Percentiles rank a stretch among this genome's conserved stretches.
These are phyloP conservation scores for Pantherophis vulpinus DNA, from an alignment of 2,797 vertebrate genomes.

Conservation along the genomic window DNA sequence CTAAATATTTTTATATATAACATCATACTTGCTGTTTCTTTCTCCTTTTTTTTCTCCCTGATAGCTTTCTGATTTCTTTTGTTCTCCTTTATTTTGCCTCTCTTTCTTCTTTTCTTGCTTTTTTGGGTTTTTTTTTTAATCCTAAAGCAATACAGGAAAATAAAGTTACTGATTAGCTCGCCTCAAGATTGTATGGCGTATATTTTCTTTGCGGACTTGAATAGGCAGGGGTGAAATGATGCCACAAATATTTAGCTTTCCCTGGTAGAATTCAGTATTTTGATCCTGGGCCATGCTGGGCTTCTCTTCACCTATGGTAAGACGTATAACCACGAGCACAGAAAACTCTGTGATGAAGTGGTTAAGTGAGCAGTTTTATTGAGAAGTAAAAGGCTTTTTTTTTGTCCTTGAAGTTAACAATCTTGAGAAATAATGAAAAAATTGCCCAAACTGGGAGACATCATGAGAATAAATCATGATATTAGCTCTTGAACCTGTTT, in stretches of 20 bases:
- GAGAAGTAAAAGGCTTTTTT: conserved; percentile 23
- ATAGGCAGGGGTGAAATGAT: background rate
- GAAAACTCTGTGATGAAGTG: conserved; percentile 11
- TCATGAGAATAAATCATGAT: conserved; percentile 33
- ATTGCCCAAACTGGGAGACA: conserved; percentile 40
- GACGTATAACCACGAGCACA: conserved; percentile 1
- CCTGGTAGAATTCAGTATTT: background rate
- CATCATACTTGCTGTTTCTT: background rate
- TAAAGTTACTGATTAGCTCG: background rate
- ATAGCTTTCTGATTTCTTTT: background rate
- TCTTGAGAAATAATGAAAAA: conserved; percentile 39
- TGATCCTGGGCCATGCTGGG: background rate
- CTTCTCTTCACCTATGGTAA: background rate
- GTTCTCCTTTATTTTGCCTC: background rate
- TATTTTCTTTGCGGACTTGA: background rate
- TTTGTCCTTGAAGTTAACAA: conserved; percentile 26
- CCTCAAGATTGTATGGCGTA: background rate
- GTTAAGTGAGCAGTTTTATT: background rate
- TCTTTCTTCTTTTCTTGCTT: background rate
- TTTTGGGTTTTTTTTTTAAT: background rate
- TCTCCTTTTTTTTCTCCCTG: too few relatives aligned
- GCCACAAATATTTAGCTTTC: background rate
- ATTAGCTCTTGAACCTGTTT: conserved; percentile 24
- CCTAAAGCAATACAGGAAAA: background rate
- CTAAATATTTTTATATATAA: background rate